Evolutionary conservation across 2,797 vertebrate species (phyloP).

Genomic region (Enteromius radiatus): DNA sequence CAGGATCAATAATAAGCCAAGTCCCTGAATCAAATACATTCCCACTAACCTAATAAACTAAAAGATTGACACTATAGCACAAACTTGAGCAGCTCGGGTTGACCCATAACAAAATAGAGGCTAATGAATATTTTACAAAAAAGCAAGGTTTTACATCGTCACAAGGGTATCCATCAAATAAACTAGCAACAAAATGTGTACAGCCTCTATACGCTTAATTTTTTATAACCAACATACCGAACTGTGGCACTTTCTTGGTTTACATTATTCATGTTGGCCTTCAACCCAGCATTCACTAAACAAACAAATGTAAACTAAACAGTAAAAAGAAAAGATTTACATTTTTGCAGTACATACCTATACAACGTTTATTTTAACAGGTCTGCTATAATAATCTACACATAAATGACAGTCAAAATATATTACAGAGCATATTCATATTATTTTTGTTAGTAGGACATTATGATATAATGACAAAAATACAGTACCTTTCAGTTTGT

Average conservation of each 20-base stretch:
- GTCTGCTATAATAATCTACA: background rate
- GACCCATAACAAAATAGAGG: conserved; percentile 15
- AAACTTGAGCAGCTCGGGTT: background rate
- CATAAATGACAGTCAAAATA: background rate
- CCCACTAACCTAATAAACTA: conserved; percentile 10
- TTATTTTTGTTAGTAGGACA: background rate
- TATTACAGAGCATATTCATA: background rate
- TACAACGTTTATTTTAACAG: background rate
- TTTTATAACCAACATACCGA: conserved; percentile 66
- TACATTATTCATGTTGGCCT: conserved; percentile 54
- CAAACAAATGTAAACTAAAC: conserved; percentile 7
- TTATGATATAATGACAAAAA: background rate
- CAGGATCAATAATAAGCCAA: background rate
- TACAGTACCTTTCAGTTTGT: background rate
- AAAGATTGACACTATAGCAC: background rate
- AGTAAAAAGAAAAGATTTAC: background rate
- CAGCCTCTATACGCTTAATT: conserved; percentile 75
- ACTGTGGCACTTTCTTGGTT: conserved; percentile 37
- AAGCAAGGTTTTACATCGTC: conserved; percentile 37
- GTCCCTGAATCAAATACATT: conserved; percentile 8
- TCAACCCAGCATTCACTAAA: conserved; percentile 39
- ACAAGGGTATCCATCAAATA: conserved; percentile 45
- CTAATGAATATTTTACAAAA: conserved; percentile 52
- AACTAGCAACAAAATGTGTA: conserved; percentile 64
- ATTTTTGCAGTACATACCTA: background rate